Percentiles rank a stretch among this genome's conserved stretches.
These are phyloP conservation scores for Coilia nasus DNA, from an alignment of 2,797 vertebrate species.

Conservation along the genomic window DNA sequence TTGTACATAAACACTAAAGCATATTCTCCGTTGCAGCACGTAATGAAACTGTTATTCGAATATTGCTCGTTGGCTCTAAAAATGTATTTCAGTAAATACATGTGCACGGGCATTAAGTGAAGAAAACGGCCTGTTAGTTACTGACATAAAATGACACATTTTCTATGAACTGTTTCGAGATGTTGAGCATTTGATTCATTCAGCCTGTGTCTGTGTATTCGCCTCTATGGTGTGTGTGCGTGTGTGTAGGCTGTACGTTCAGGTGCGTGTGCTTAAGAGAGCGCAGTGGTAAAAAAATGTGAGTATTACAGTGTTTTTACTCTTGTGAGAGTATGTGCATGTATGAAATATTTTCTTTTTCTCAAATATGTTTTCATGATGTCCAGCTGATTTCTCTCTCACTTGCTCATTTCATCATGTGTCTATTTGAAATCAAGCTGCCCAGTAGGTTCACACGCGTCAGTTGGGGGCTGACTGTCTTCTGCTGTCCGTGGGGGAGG, in stretches of 20 bases:
- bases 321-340: background rate
- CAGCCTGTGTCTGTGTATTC: background rate
- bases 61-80: background rate
- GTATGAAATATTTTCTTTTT: background rate
- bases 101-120: background rate
- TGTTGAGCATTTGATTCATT: background rate
- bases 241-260: background rate
- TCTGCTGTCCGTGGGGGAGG: slow-evolving; percentile 5
- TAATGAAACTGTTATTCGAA: background rate
- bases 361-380: background rate
- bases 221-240: background rate
- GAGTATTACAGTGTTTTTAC: background rate
- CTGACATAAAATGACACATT: background rate
- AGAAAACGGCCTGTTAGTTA: background rate
- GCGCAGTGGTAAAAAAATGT: background rate
- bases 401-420: background rate
- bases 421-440: background rate
- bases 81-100: background rate
- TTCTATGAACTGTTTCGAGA: background rate
- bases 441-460: background rate
- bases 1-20: background rate
- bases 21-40: background rate
- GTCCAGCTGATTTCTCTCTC: background rate
- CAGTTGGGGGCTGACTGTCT: background rate
- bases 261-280: background rate